Conservation (phyloP, 2,888 invertebrate genomes). For the Globia sparganii region DNA sequence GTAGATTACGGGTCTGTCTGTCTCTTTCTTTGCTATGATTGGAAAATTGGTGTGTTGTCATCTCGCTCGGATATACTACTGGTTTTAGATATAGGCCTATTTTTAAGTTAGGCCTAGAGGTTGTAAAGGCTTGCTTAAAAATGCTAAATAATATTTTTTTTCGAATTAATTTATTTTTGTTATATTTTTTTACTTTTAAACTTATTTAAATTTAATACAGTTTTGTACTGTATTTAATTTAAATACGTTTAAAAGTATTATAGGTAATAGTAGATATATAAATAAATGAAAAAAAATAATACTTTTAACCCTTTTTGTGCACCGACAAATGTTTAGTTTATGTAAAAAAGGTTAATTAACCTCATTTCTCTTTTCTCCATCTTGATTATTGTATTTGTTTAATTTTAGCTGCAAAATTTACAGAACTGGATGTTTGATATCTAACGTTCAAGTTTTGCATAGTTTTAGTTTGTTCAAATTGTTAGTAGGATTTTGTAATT, state of each 20-base stretch:
- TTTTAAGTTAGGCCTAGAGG: slow-evolving; percentile 49
- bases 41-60: slow-evolving; percentile 55
- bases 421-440: no score
- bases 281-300: no score
- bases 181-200: neutral
- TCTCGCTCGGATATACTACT: slow-evolving; percentile 53
- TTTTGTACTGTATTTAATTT: neutral
- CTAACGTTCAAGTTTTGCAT: no score
- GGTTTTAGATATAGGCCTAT: slow-evolving; percentile 53
- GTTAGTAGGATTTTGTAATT: no score
- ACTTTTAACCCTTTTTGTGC: no score
- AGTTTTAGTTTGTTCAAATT: no score
- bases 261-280: neutral
- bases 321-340: no score
- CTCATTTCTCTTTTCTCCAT: no score
- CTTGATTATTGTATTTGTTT: no score
- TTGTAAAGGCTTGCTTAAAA: neutral
- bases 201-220: no score
- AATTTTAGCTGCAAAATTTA: no score
- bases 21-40: slow-evolving; percentile 64
- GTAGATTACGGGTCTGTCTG: slow-evolving; percentile 14
- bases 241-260: neutral
- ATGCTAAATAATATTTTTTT: neutral
- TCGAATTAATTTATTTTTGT: neutral
- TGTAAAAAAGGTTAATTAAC: no score